Evolutionary conservation across 1,140 invertebrate genomes (phyloP), one percentile per base, ranked within the genome.

Genomic region (Sarcophaga bullata): DNA sequence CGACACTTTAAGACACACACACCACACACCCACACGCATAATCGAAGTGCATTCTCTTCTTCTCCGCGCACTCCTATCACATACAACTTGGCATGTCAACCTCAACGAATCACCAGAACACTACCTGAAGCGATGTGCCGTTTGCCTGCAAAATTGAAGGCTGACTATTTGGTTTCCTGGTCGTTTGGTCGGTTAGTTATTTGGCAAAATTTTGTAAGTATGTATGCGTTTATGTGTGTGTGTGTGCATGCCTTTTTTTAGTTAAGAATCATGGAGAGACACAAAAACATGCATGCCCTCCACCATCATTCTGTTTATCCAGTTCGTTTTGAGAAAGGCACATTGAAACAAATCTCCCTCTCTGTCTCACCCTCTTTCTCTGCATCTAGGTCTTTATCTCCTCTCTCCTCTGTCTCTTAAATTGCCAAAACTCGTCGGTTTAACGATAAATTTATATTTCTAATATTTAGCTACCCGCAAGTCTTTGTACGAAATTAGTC

Each of bases 381-480:
- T 13, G 0, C 37, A 8, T 19, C 7, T 72, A 3, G 6, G 4
- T 72, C 62, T 19, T 11, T 19, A 6, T 7, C n/a, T n/a, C n/a
- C n/a, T n/a, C n/a, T n/a, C n/a, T n/a, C n/a, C n/a, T 37, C 25
- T 37, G 25, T 68, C 10, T 68, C 19, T 58, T 68, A 68, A 19
- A 68, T 68, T 68, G 62, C 62, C 62, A 68, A 68, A 25, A 68
- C 19, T 68, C 17, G 62, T 68, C n/a, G n/a, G n/a, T 68, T 68
- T 25, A 68, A 68, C 62, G 62, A 68, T 25, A n/a, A 68, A 19
- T 68, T 68, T 52, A 10, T 52, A 37, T 37, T 52, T 52, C 19
- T 68, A 68, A 25, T 4, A 37, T 37, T 37, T 37, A 37, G 25
- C 4, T 37, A n/a, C n/a, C n/a, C n/a, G n/a, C n/a, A n/a, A n/a